Evolutionary conservation across 2,113 vertebrate species (phyloP), one percentile per base, ranked within the genome.

Genomic region (Takifugu bimaculatus): DNA sequence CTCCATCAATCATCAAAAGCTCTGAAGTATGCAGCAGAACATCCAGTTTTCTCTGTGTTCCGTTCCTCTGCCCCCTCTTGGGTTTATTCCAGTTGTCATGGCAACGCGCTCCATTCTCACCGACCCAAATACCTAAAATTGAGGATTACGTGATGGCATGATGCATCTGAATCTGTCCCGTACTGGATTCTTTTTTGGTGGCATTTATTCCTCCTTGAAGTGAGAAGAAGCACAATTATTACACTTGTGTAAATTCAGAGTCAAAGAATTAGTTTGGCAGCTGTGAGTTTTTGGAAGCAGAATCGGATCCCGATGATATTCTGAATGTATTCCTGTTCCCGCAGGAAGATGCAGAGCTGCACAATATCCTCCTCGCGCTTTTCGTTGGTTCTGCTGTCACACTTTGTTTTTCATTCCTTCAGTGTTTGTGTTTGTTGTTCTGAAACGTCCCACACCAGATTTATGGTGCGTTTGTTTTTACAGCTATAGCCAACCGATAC

Each of bases 241-340:
- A 4, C 27, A 20, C 67, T 64, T 74, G 10, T 7, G 32, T 35
- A 35, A 35, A 4, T 29, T 29, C 29, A 29, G 6, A 35, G 32
- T 39, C 35, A 39, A 39, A 11, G 35, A 39, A 45, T 15, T 15
- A 28, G 27, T 58, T 26, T 50, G 29, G 20, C 47, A 48, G 15
- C 54, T 26, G 44, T 50, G 43, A 14, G 4, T 45, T 45, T 45
- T 13, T 14, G 44, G 13, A 14, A 45, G 44, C 59, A 69, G 66
- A 57, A 27, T 61, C 28, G 7, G 51, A 28, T 64, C 71, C 49
- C 54, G 60, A 10, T 39, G 63, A 54, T 75, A 10, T 54, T 57
- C 50, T 83, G 80, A 86, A 84, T 85, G 80, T 86, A 20, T 72
- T 63, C 60, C 60, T 65, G 65, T 82, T 73, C 73, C 48, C 54